These are phyloP conservation scores for Apantesis nais DNA, from an alignment of 2,888 invertebrate species.

Conservation along the genomic window DNA sequence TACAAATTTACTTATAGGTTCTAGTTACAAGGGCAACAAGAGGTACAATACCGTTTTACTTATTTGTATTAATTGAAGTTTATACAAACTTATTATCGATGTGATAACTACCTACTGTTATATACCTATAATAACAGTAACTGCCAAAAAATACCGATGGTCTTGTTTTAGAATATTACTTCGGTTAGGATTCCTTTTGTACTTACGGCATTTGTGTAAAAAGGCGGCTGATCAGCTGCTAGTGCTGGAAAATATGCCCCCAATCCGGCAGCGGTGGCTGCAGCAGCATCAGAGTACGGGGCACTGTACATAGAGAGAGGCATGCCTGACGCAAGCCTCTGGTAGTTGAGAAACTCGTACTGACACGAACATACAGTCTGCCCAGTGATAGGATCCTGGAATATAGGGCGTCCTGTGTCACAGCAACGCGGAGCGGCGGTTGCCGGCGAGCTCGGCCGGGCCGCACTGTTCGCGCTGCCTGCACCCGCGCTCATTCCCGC, in stretches of 20 bases:
- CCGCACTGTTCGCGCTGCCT: constrained; percentile 80
- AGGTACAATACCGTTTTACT: too few relatives aligned
- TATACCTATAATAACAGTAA: neutral
- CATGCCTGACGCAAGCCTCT: constrained; percentile 90
- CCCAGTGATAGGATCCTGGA: constrained; percentile 95
- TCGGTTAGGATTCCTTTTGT: constrained; percentile 21
- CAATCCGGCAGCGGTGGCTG: constrained; percentile 90
- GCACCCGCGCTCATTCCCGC: constrained; percentile 85
- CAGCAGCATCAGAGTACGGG: constrained; percentile 90
- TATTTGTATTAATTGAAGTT: neutral
- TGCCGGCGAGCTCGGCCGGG: constrained; percentile 82
- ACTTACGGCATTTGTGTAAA: constrained; percentile 94
- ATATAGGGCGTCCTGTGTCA: constrained; percentile 96
- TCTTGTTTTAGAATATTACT: neutral
- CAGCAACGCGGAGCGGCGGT: constrained; percentile 90
- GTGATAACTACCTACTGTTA: neutral
- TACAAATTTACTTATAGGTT: neutral
- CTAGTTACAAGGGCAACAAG: neutral
- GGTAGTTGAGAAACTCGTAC: constrained; percentile 94
- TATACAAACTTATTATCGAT: neutral
- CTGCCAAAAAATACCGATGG: constrained; percentile 32
- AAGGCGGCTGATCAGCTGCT: constrained; percentile 94
- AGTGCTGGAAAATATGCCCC: constrained; percentile 94
- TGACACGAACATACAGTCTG: constrained; percentile 96
- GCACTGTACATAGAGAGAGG: constrained; percentile 93